A percentile compares a stretch with the other conserved stretches of the same genome.
Conservation (phyloP, 2,888 invertebrate species). For the Pammene aurita region DNA sequence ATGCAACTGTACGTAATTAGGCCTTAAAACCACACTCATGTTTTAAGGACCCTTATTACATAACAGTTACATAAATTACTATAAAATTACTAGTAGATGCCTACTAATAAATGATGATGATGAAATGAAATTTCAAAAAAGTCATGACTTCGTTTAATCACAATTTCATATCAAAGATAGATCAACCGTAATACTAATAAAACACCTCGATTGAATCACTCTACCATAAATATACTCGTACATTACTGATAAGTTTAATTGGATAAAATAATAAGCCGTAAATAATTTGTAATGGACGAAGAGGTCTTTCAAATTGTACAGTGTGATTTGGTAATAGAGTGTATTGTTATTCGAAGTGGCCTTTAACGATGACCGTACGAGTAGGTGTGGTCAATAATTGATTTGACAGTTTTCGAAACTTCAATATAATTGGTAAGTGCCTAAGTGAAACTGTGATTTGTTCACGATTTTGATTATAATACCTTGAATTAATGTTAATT, state of each 20-base stretch:
- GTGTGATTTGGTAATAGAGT: conserved; percentile 20
- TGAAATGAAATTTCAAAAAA: too few species aligned
- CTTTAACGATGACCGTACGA: conserved; percentile 9
- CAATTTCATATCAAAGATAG: neutral
- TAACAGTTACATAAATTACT: too few species aligned
- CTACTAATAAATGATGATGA: too few species aligned
- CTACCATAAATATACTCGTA: conserved; percentile 9
- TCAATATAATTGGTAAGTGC: conserved; percentile 8
- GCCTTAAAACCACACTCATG: too few species aligned
- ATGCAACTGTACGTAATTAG: too few species aligned
- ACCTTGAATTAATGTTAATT: neutral
- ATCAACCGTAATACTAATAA: neutral
- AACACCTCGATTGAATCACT: conserved; percentile 23
- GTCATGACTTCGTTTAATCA: neutral
- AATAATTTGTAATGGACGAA: conserved; percentile 12
- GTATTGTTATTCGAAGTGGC: conserved; percentile 9
- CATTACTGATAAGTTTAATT: conserved; percentile 26
- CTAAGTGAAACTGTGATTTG: conserved; percentile 16
- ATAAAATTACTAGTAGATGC: too few species aligned
- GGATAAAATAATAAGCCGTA: conserved; percentile 30
- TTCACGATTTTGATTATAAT: neutral
- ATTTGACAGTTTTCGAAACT: conserved; percentile 17
- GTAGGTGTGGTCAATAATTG: conserved; percentile 27
- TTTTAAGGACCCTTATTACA: too few species aligned
- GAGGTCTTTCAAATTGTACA: neutral